Evolutionary conservation across 2,797 vertebrate genomes (phyloP).

Genomic region (Presbytis comata): DNA sequence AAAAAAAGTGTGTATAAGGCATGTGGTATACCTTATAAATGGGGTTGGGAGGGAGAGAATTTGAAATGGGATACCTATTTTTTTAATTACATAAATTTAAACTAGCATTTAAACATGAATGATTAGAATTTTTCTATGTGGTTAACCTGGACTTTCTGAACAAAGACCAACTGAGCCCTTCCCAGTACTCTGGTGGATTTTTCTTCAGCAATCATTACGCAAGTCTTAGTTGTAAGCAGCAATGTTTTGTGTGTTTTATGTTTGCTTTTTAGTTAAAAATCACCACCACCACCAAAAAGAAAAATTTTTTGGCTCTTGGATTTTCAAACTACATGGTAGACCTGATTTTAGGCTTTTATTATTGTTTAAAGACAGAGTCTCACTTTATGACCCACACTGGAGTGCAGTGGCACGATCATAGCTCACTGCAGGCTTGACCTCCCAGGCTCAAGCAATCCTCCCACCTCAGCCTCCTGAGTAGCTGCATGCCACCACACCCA

Average conservation of each 20-base stretch:
- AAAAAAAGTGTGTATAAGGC: neutral
- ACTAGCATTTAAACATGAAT: conserved; percentile 49
- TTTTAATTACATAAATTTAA: conserved; percentile 76
- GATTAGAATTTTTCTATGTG: conserved; percentile 50
- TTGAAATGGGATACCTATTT: conserved; percentile 45
- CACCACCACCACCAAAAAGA: neutral
- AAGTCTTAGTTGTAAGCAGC: neutral
- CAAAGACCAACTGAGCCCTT: neutral
- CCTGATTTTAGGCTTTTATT: neutral
- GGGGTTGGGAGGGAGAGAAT: conserved; percentile 12
- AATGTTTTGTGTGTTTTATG: conserved; percentile 7
- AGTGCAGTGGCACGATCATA: neutral
- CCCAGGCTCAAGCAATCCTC: neutral
- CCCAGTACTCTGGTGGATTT: neutral
- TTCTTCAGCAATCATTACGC: neutral
- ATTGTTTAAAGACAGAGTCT: neutral
- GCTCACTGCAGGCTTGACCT: neutral
- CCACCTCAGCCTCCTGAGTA: neutral
- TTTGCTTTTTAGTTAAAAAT: conserved; percentile 16
- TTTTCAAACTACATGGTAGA: neutral
- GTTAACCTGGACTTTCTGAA: conserved; percentile 39
- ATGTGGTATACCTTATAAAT: neutral
- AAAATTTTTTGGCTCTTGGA: neutral
- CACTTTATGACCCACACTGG: neutral
- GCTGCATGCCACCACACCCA: neutral